These are phyloP conservation scores for Tyrophagus putrescentiae DNA, from an alignment of 1,140 invertebrate species.

Conservation along the genomic window DNA sequence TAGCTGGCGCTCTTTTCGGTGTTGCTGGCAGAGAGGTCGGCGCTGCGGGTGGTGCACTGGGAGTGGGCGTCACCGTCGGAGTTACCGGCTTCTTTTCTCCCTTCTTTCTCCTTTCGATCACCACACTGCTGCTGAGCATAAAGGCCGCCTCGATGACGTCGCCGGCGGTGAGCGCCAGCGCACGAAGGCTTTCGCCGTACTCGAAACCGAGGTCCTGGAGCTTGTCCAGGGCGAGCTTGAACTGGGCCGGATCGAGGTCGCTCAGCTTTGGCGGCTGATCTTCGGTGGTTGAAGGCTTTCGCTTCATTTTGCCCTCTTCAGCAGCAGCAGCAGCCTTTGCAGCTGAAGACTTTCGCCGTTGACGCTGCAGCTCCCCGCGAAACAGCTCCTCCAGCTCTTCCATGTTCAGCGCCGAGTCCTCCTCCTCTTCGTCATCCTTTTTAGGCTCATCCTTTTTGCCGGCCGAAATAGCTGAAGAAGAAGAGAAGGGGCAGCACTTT, in stretches of 20 bases:
- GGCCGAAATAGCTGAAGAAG: no score
- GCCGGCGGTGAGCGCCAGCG: slow-evolving; percentile 49
- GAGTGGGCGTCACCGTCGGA: no score
- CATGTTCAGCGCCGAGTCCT: slow-evolving; percentile 6
- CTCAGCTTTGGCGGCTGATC: neutral
- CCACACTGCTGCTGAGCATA: slow-evolving; percentile 54
- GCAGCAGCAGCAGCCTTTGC: no score
- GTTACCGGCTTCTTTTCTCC: no score
- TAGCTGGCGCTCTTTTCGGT: no score
- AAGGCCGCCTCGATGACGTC: slow-evolving; percentile 63
- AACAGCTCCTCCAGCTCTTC: neutral
- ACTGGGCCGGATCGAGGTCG: neutral
- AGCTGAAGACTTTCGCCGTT: neutral
- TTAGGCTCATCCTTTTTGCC: neutral
- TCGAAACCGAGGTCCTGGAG: slow-evolving; percentile 54
- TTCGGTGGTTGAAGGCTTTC: neutral
- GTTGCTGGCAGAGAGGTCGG: no score
- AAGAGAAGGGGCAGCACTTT: no score
- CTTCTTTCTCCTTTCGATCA: slow-evolving; percentile 4
- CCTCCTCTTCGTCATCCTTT: slow-evolving; percentile 3
- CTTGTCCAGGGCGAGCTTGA: slow-evolving; percentile 35
- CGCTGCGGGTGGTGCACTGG: no score
- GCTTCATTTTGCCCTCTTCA: neutral
- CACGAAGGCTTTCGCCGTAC: slow-evolving; percentile 49
- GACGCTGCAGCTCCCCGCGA: neutral